A percentile compares a stretch with the other conserved stretches of the same genome.
phyloP scores from a whole-genome alignment of 2,797 vertebrate species.

The Oreochromis mossambicus region DNA sequence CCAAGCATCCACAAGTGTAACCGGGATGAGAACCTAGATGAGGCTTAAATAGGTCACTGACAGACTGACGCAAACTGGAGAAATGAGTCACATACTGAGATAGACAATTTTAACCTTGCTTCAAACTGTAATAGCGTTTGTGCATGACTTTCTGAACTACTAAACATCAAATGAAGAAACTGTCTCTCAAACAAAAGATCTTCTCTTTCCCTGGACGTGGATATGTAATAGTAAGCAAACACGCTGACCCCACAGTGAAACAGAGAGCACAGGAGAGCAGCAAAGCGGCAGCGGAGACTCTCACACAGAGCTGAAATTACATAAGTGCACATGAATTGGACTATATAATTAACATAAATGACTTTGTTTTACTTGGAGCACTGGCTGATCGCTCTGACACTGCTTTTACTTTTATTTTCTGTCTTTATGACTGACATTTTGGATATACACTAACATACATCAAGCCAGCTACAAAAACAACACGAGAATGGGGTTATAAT shows the following conservation, averaged over 20 bases:
- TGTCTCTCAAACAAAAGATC: neutral
- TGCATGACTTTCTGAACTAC: neutral
- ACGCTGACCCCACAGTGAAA: neutral
- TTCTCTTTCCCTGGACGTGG: neutral
- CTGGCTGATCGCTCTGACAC: neutral
- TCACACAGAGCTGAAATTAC: neutral
- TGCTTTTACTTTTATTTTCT: neutral
- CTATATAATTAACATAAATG: neutral
- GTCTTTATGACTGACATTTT: neutral
- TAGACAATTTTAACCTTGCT: neutral
- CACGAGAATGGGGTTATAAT: neutral
- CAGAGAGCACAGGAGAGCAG: neutral
- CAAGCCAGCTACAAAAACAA: neutral
- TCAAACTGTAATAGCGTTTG: neutral
- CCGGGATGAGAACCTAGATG: neutral
- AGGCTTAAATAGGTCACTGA: constrained; percentile 37
- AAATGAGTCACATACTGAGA: neutral
- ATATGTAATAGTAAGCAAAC: neutral
- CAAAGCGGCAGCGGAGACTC: neutral
- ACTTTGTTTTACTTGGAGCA: neutral
- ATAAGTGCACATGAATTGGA: neutral
- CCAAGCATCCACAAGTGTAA: neutral
- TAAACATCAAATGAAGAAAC: neutral
- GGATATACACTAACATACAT: neutral
- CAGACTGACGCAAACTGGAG: neutral